A percentile compares a stretch with the other conserved stretches of the same genome.
Conservation (phyloP, 2,797 vertebrate genomes). For the Semotilus atromaculatus region DNA sequence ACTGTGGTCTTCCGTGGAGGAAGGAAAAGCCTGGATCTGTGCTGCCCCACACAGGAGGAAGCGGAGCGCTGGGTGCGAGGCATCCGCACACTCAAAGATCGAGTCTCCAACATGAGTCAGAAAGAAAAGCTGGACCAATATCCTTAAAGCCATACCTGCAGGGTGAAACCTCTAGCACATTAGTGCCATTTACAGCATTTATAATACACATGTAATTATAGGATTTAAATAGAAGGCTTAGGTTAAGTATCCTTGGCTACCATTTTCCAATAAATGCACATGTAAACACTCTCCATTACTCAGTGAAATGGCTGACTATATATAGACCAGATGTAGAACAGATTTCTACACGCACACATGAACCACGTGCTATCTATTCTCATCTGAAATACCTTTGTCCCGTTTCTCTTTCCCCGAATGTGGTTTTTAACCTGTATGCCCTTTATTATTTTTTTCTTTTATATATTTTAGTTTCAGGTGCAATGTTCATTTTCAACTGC, state of each 20-base stretch:
- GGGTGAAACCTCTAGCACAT: too few relatives aligned
- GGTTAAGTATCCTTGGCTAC: background rate
- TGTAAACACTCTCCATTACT: constrained; percentile 17
- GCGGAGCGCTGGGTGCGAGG: constrained; percentile 90
- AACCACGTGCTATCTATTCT: constrained; percentile 1
- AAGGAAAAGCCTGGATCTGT: constrained; percentile 91
- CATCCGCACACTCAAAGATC: constrained; percentile 83
- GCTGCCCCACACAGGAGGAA: constrained; percentile 80
- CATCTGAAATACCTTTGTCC: background rate
- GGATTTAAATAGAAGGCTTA: background rate
- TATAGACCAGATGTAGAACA: constrained; percentile 59
- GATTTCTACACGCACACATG: constrained; percentile 4
- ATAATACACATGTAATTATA: background rate
- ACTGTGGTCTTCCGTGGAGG: constrained; percentile 88
- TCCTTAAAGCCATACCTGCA: constrained; percentile 74
- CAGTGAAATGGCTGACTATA: background rate
- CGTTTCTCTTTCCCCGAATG: background rate
- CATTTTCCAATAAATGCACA: constrained; percentile 4
- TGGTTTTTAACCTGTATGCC: background rate
- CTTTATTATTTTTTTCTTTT: background rate
- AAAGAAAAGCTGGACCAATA: constrained; percentile 96
- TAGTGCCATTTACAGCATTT: background rate
- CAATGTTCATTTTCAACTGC: background rate
- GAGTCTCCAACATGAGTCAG: constrained; percentile 89
- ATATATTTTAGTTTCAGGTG: background rate